Evolutionary conservation across 2,113 vertebrate genomes (phyloP).

Genomic region (Solenodon paradoxus): DNA sequence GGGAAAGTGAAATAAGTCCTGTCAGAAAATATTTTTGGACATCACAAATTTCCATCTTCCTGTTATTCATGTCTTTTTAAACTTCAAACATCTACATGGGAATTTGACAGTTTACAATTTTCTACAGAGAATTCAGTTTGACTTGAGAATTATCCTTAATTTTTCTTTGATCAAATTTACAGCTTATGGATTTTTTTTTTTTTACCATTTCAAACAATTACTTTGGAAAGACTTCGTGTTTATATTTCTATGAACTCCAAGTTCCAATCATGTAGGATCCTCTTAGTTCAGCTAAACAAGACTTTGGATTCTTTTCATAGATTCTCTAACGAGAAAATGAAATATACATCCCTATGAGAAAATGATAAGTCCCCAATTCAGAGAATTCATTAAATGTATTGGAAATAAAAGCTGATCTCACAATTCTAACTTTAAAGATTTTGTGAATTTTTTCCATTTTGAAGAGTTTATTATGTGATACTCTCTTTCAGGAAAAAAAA

Average conservation of each 20-base stretch:
- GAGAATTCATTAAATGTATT: not conserved
- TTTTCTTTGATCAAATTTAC: constrained; percentile 54
- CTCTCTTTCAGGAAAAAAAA: not conserved
- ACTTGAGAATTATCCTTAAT: constrained; percentile 31
- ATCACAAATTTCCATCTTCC: constrained; percentile 32
- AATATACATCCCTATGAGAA: not conserved
- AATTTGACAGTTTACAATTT: constrained; percentile 1
- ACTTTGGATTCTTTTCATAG: not conserved
- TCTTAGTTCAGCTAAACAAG: not conserved
- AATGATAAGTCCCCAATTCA: not conserved
- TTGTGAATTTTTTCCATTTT: not conserved
- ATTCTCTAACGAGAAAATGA: constrained; percentile 15
- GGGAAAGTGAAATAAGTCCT: constrained; percentile 28
- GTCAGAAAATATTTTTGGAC: constrained; percentile 31
- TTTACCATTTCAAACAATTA: constrained; percentile 23
- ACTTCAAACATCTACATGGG: not conserved
- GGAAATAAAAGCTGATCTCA: not conserved
- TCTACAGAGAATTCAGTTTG: constrained; percentile 5
- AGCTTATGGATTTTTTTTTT: not conserved
- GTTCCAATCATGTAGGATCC: not conserved
- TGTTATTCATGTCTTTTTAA: constrained; percentile 42
- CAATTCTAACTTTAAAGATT: constrained; percentile 6
- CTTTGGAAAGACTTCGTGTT: constrained; percentile 29
- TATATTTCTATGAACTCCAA: not conserved
- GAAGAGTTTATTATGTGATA: not conserved